Conservation (phyloP, 2,113 vertebrate genomes). For the Eubucco bourcierii region DNA sequence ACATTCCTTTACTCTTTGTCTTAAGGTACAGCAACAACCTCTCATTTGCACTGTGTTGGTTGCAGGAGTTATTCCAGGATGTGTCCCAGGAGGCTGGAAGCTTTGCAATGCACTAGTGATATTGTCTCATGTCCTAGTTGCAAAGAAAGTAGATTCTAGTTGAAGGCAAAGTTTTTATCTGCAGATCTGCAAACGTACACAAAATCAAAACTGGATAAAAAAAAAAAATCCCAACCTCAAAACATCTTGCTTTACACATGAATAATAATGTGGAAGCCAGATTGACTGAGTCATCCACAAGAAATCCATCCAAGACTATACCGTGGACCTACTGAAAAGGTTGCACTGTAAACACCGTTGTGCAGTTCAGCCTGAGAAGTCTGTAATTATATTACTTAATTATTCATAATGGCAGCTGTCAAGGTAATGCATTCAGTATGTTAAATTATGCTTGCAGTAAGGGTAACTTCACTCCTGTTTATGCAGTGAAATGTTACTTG, state of each 20-base stretch:
- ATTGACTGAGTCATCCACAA: not conserved
- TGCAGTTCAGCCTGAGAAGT: not conserved
- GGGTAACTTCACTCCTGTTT: not conserved
- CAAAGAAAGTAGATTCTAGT: not conserved
- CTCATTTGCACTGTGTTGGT: not conserved
- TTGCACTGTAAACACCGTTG: not conserved
- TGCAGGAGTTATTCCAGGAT: not conserved
- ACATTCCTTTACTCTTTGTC: not conserved
- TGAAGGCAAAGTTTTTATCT: not conserved
- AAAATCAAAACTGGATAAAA: not conserved
- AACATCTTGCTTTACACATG: not conserved
- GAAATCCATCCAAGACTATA: not conserved
- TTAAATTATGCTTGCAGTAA: slow-evolving; percentile 25
- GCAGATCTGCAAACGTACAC: not conserved
- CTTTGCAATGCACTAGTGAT: not conserved
- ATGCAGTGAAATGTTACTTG: not conserved
- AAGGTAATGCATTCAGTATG: not conserved
- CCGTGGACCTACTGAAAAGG: not conserved
- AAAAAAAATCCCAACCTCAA: too few species aligned
- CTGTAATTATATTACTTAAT: slow-evolving; percentile 13
- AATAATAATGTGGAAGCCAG: not conserved
- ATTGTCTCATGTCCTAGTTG: not conserved
- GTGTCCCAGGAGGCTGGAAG: not conserved
- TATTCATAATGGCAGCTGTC: slow-evolving; percentile 15
- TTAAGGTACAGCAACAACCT: not conserved